phyloP scores from a whole-genome alignment of 1,140 invertebrate genomes.

The Leptinotarsa undecemlineata region DNA sequence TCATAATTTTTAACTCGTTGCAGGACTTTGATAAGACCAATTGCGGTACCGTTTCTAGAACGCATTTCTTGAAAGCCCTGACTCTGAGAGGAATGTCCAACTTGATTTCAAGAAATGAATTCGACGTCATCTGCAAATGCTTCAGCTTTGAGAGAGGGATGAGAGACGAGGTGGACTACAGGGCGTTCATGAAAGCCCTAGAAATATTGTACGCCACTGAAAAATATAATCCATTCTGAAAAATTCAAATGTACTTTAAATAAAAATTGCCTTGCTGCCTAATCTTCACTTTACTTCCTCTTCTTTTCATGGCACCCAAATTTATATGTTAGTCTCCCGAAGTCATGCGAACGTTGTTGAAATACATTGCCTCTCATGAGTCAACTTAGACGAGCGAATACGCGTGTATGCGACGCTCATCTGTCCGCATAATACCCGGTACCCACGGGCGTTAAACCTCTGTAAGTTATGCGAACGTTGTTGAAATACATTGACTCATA shows the following conservation, averaged over 20 bases:
- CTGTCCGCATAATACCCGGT: too few relatives aligned
- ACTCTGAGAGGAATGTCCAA: slow-evolving; percentile 63
- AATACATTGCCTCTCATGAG: too few relatives aligned
- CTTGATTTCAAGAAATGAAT: slow-evolving; percentile 63
- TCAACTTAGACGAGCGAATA: too few relatives aligned
- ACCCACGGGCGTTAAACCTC: too few relatives aligned
- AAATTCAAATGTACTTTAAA: not conserved
- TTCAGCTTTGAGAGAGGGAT: slow-evolving; percentile 64
- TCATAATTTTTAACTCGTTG: slow-evolving; percentile 35
- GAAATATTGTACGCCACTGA: slow-evolving; percentile 58
- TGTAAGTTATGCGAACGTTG: too few relatives aligned
- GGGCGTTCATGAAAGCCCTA: slow-evolving; percentile 62
- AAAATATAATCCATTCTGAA: slow-evolving; percentile 55
- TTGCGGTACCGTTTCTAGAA: slow-evolving; percentile 65
- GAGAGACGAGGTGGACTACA: slow-evolving; percentile 66
- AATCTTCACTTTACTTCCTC: too few relatives aligned
- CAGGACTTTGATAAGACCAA: slow-evolving; percentile 68
- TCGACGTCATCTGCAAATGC: slow-evolving; percentile 68
- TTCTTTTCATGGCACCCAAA: too few relatives aligned
- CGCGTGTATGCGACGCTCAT: too few relatives aligned
- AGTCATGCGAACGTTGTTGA: too few relatives aligned
- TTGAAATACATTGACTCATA: too few relatives aligned
- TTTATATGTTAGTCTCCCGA: too few relatives aligned
- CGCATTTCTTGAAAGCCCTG: slow-evolving; percentile 64
- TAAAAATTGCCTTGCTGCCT: not conserved